phyloP scores from a whole-genome alignment of 2,797 vertebrate species.

The Podarcis siculus region DNA sequence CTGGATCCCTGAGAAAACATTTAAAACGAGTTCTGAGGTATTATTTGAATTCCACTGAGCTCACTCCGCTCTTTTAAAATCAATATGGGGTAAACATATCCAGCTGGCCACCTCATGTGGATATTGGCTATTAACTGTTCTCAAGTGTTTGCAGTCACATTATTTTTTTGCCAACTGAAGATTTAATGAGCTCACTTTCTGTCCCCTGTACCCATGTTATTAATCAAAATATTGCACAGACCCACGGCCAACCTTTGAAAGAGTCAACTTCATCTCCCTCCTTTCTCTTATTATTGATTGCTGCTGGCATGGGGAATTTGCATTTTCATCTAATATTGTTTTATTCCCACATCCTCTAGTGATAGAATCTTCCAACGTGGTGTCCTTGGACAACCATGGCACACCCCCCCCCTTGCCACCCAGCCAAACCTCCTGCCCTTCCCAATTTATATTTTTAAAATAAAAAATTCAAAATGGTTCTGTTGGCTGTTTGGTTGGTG shows the following conservation, averaged over 20 bases:
- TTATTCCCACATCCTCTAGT: background rate
- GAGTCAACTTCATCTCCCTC: background rate
- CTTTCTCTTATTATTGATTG: background rate
- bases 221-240: background rate
- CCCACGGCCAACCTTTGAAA: background rate
- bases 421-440: too few species aligned
- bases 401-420: too few species aligned
- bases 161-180: constrained; percentile 4
- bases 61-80: background rate
- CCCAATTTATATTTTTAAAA: too few species aligned
- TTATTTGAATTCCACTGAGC: background rate
- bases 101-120: background rate
- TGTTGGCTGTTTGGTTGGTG: too few species aligned
- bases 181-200: background rate
- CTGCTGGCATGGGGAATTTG: background rate
- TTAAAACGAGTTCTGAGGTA: background rate
- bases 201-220: background rate
- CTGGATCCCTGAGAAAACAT: constrained; percentile 3
- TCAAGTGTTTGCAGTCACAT: background rate
- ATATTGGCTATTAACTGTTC: background rate
- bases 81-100: background rate
- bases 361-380: too few species aligned
- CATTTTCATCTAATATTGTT: too few species aligned
- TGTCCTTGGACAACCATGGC: too few species aligned
- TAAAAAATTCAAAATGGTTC: too few species aligned